Evolutionary conservation across 2,888 invertebrate species (phyloP).

Genomic region (Isoperla grammatica): DNA sequence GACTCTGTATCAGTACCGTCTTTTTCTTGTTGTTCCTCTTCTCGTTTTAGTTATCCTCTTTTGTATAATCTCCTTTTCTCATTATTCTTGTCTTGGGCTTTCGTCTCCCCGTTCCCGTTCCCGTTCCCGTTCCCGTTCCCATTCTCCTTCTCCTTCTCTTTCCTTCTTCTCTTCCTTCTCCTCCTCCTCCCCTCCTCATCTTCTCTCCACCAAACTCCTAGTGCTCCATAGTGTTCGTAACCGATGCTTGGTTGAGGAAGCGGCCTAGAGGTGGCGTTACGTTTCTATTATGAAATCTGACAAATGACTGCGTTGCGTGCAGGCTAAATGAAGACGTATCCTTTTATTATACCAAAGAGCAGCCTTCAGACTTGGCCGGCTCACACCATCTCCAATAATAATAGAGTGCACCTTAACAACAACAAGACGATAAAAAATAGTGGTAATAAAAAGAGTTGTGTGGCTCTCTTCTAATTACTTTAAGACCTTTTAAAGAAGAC

Average conservation of each 20-base stretch:
- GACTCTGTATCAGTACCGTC: no score
- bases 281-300: conserved; percentile 30
- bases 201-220: not conserved
- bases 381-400: not conserved
- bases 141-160: not conserved
- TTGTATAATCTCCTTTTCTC: no score
- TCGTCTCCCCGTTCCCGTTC: not conserved
- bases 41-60: no score
- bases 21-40: no score
- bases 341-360: conserved; percentile 17
- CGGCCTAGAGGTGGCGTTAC: conserved; percentile 15
- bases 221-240: not conserved
- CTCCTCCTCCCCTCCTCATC: not conserved
- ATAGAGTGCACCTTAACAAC: conserved; percentile 4
- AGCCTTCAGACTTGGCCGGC: not conserved
- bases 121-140: no score
- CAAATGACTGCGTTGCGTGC: conserved; percentile 30
- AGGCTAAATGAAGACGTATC: conserved; percentile 28
- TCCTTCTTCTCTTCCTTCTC: not conserved
- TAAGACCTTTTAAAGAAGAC: conserved; percentile 18
- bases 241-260: conserved; percentile 1
- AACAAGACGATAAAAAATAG: conserved; percentile 21
- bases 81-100: no score
- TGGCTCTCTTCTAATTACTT: conserved; percentile 24
- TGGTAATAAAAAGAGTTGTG: conserved; percentile 1